These are phyloP conservation scores for Microctenopoma steveboyesi DNA, from an alignment of 2,797 vertebrate genomes.

Conservation along the genomic window DNA sequence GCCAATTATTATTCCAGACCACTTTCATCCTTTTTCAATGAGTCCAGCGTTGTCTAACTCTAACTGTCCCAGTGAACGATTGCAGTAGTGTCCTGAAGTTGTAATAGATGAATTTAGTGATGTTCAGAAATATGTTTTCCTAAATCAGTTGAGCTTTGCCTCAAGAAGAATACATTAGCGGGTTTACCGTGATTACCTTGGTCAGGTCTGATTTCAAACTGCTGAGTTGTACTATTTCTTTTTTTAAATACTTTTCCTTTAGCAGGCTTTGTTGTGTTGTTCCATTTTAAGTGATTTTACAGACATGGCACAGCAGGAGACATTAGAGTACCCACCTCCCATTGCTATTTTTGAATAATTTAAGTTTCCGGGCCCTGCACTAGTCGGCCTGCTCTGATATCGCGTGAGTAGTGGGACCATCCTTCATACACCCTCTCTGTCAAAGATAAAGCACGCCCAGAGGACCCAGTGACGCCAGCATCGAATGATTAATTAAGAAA, in stretches of 20 bases:
- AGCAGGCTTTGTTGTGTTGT: constrained; percentile 29
- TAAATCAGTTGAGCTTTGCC: constrained; percentile 19
- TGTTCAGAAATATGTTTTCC: constrained; percentile 28
- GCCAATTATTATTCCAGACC: too few species aligned
- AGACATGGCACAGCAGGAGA: constrained; percentile 44
- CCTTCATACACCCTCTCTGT: constrained; percentile 53
- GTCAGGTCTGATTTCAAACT: constrained; percentile 28
- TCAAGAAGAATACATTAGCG: constrained; percentile 45
- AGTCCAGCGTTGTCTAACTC: too few species aligned
- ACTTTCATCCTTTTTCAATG: too few species aligned
- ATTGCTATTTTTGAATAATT: constrained; percentile 60
- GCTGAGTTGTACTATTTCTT: neutral
- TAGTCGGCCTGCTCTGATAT: constrained; percentile 58
- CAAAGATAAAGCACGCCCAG: constrained; percentile 49
- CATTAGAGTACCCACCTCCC: constrained; percentile 44
- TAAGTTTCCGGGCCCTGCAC: constrained; percentile 34
- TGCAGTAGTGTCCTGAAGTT: constrained; percentile 28
- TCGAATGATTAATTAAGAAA: constrained; percentile 65
- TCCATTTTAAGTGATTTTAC: constrained; percentile 61
- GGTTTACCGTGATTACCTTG: constrained; percentile 35
- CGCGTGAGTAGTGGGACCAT: constrained; percentile 43
- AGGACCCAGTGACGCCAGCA: constrained; percentile 41
- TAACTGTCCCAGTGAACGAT: constrained; percentile 13
- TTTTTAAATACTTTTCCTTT: constrained; percentile 25
- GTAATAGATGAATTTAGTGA: constrained; percentile 43